Percentiles rank a stretch among this genome's conserved stretches.
These are phyloP conservation scores for Hippocampus guttulatus DNA, from an alignment of 2,113 vertebrate genomes.

Conservation along the genomic window DNA sequence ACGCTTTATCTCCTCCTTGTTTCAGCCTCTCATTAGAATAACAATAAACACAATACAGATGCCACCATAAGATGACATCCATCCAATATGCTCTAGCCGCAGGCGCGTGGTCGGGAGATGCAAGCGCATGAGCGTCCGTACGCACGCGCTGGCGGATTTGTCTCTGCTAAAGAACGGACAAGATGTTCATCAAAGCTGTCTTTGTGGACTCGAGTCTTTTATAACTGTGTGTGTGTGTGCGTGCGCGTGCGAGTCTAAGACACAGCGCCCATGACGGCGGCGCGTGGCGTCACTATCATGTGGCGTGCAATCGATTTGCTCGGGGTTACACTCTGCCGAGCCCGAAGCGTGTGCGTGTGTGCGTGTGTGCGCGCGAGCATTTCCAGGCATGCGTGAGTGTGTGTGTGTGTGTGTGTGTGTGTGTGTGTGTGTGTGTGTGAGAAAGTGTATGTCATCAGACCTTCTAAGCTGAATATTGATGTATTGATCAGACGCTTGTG, in stretches of 20 bases:
- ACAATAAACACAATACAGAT: constrained; percentile 63
- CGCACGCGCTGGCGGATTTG: constrained; percentile 21
- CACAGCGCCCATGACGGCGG: constrained; percentile 54
- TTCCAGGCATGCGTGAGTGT: constrained; percentile 7
- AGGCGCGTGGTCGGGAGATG: constrained; percentile 46
- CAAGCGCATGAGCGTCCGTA: constrained; percentile 22
- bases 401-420: constrained; percentile 12
- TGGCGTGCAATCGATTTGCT: constrained; percentile 67
- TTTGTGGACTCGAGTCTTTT: constrained; percentile 54
- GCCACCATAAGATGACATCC: constrained; percentile 59
- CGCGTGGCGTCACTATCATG: constrained; percentile 69
- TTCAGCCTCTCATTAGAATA: constrained; percentile 68
- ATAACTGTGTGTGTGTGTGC: constrained; percentile 23
- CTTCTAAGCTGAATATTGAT: constrained; percentile 78
- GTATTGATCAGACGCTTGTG: constrained; percentile 74
- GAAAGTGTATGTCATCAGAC: constrained; percentile 60
- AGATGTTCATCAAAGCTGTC: constrained; percentile 61
- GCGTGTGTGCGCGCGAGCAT: background rate
- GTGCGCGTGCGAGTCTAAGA: constrained; percentile 51
- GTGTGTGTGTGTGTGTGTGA: constrained; percentile 28
- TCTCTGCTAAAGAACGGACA: constrained; percentile 36
- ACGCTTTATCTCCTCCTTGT: constrained; percentile 55
- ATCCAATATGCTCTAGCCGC: constrained; percentile 56
- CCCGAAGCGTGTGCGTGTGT: constrained; percentile 38
- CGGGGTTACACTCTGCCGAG: constrained; percentile 62